Conservation (phyloP, 2,888 invertebrate species). For the Sarcophaga subvicina region DNA sequence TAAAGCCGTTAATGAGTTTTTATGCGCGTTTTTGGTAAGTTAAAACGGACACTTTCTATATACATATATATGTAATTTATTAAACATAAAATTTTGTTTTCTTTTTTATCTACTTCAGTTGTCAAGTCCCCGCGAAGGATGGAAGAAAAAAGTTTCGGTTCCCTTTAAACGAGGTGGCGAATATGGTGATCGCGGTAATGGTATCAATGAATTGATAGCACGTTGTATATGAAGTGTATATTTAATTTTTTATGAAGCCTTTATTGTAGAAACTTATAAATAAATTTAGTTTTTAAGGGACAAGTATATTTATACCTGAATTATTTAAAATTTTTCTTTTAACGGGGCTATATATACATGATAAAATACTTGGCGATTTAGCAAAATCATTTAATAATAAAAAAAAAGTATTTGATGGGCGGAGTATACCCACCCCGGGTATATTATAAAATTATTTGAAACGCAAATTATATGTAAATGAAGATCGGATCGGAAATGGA, state of each 20-base stretch:
- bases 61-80: background rate
- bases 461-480: no score
- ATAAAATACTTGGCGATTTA: no score
- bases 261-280: constrained; percentile 48
- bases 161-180: constrained; percentile 80
- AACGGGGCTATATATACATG: no score
- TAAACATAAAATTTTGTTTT: constrained; percentile 2
- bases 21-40: constrained; percentile 81
- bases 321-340: background rate
- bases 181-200: constrained; percentile 80
- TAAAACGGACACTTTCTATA: background rate
- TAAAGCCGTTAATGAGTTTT: constrained; percentile 76
- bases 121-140: constrained; percentile 80
- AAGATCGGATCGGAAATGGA: no score
- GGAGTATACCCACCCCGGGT: no score
- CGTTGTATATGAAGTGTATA: constrained; percentile 77
- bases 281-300: constrained; percentile 51
- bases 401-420: no score
- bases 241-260: constrained; percentile 38
- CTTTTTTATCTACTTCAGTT: constrained; percentile 73
- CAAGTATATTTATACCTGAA: background rate
- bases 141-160: constrained; percentile 80
- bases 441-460: no score
- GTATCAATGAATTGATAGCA: constrained; percentile 78
- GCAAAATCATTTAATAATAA: no score